Base-by-base conservation (phyloP, 2,888 invertebrate genomes). In the Entomobrya multifasciata region DNA sequence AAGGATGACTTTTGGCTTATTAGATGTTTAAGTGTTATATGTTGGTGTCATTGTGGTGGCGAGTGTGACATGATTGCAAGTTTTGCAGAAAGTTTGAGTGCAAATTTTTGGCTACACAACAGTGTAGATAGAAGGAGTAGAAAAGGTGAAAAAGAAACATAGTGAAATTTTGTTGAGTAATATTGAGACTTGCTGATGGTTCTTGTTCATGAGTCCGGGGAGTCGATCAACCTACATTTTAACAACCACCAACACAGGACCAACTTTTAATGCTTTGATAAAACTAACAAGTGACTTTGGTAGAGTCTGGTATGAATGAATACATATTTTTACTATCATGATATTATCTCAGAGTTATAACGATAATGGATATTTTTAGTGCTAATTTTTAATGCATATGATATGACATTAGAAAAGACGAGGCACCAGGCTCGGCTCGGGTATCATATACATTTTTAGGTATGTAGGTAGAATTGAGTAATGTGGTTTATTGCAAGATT, bases 331-430 rank as follows among this genome's bases (percentile, higher is more conserved):
- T 49, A n/a, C n/a, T 49, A 49, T 49, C 49, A 36, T 15, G 13
- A 10, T 17, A 47, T 70, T n/a, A n/a, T 70, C 25, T 70, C 70
- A 70, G 47, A 70, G 25, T 70, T 44, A 70, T 47, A 47, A 70
- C 47, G 70, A 70, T 70, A 70, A 70, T 70, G 70, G 70, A 47
- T 70, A 70, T 70, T 70, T 67, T 70, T 47, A 70, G 25, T 47
- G 22, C 70, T 70, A 70, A 70, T 70, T 70, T 70, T 70, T 70
- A 70, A 22, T 70, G 70, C 17, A 70, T 22, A 36, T 6, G 8
- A 36, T 36, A 36, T 36, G 36, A 36, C 70, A 70, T n/a, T n/a
- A n/a, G n/a, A n/a, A n/a, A n/a, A n/a, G n/a, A n/a, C n/a, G n/a
- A n/a, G 8, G 36, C 36, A 8, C 36, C 41, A 41, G 44, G 67